Conservation (phyloP, 2,888 invertebrate species). For the Drosophila siamana region DNA sequence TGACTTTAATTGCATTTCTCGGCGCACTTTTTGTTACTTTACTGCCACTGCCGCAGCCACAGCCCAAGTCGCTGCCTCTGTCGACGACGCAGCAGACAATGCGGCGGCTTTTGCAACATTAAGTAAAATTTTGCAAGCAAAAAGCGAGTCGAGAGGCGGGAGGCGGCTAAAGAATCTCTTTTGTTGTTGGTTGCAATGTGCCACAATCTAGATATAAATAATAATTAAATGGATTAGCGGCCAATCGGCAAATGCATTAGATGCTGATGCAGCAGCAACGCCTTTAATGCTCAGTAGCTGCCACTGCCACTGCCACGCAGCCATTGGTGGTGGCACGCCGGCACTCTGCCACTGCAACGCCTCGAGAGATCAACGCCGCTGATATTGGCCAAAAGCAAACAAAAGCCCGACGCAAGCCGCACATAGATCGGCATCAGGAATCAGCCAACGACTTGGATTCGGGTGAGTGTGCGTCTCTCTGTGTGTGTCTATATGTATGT, state of each 20-base stretch:
- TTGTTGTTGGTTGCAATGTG: slow-evolving; percentile 42
- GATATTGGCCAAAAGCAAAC: slow-evolving; percentile 68
- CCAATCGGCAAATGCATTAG: slow-evolving; percentile 69
- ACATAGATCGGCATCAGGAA: slow-evolving; percentile 31
- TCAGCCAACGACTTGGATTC: slow-evolving; percentile 13
- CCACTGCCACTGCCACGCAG: slow-evolving; percentile 33
- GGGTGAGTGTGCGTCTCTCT: slow-evolving; percentile 69
- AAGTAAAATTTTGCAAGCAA: slow-evolving; percentile 46
- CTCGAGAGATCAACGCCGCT: slow-evolving; percentile 50
- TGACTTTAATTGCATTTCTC: slow-evolving; percentile 84
- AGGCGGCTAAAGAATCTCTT: slow-evolving; percentile 37
- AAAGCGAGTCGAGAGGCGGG: neutral
- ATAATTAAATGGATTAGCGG: slow-evolving; percentile 79
- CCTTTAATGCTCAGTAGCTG: slow-evolving; percentile 52
- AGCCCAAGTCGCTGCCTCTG: slow-evolving; percentile 13
- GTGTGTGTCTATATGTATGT: slow-evolving; percentile 47
- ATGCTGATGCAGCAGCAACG: slow-evolving; percentile 54
- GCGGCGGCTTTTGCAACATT: slow-evolving; percentile 68
- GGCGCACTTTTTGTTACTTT: slow-evolving; percentile 67
- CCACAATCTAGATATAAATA: slow-evolving; percentile 76
- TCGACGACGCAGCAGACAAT: slow-evolving; percentile 63
- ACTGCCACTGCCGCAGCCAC: slow-evolving; percentile 7
- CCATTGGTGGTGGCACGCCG: neutral
- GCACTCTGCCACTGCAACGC: slow-evolving; percentile 49
- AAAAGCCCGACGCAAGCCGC: slow-evolving; percentile 62